Evolutionary conservation across 2,113 vertebrate genomes (phyloP).

Genomic region (Conger conger): DNA sequence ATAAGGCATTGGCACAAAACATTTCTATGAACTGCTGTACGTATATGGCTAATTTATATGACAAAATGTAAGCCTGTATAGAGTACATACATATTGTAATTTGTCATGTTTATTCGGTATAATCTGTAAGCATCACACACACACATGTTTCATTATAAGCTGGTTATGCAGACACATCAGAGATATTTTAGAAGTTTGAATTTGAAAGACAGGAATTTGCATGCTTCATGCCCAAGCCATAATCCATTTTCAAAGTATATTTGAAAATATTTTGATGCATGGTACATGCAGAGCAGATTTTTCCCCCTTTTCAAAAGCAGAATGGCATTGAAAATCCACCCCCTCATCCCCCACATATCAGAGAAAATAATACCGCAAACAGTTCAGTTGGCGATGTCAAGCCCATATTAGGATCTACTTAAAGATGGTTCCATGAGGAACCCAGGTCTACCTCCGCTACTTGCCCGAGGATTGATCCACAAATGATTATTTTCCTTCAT

Average conservation of each 20-base stretch:
- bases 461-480: constrained; percentile 30
- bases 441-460: constrained; percentile 28
- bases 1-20: too few species aligned
- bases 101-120: too few species aligned
- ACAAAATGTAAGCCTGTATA: too few species aligned
- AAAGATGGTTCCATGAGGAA: constrained; percentile 12
- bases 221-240: neutral
- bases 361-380: constrained; percentile 26
- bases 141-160: neutral
- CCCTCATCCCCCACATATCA: neutral
- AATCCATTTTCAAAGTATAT: neutral
- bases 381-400: constrained; percentile 21
- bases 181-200: neutral
- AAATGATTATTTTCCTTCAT: constrained; percentile 22
- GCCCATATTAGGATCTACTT: neutral
- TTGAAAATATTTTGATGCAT: neutral
- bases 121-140: too few species aligned
- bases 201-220: neutral
- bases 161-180: neutral
- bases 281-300: neutral
- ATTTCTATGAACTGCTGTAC: too few species aligned
- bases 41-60: too few species aligned
- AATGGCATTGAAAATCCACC: neutral
- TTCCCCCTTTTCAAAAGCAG: neutral
- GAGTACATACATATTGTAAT: neutral